Conservation (phyloP, 2,888 invertebrate genomes). For the Auanema freiburgensis region DNA sequence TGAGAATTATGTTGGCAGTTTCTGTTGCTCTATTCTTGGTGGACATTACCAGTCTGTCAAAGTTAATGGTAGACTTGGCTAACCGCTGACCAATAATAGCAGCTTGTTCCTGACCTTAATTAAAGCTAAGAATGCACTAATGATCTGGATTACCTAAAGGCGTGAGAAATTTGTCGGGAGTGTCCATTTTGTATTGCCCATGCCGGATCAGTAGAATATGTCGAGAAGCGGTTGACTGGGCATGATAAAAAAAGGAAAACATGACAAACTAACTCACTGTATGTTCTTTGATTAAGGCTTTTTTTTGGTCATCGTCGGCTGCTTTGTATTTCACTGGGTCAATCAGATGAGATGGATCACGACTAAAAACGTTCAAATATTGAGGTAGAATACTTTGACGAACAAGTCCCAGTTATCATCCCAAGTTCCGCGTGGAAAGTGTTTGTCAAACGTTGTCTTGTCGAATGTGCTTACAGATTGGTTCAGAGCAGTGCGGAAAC, state of each 20-base stretch:
- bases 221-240: conserved; percentile 70
- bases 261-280: conserved; percentile 6
- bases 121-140: neutral
- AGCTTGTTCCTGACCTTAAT: conserved; percentile 82
- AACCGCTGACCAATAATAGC: conserved; percentile 79
- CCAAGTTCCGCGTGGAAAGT: conserved; percentile 56
- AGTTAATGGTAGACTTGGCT: conserved; percentile 77
- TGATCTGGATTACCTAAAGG: conserved; percentile 72
- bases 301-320: conserved; percentile 44
- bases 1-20: conserved; percentile 81
- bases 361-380: conserved; percentile 39
- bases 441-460: conserved; percentile 28
- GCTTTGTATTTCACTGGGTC: conserved; percentile 38
- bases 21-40: conserved; percentile 92
- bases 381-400: conserved; percentile 17
- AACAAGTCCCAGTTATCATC: conserved; percentile 57
- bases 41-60: conserved; percentile 80
- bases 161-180: conserved; percentile 73
- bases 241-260: neutral
- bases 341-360: conserved; percentile 51
- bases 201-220: conserved; percentile 88
- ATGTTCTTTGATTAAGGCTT: conserved; percentile 47
- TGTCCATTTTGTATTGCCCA: conserved; percentile 83
- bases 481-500: neutral
- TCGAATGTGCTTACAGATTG: neutral